Base-by-base conservation (phyloP, 2,797 vertebrate genomes). In the Channa striata region DNA sequence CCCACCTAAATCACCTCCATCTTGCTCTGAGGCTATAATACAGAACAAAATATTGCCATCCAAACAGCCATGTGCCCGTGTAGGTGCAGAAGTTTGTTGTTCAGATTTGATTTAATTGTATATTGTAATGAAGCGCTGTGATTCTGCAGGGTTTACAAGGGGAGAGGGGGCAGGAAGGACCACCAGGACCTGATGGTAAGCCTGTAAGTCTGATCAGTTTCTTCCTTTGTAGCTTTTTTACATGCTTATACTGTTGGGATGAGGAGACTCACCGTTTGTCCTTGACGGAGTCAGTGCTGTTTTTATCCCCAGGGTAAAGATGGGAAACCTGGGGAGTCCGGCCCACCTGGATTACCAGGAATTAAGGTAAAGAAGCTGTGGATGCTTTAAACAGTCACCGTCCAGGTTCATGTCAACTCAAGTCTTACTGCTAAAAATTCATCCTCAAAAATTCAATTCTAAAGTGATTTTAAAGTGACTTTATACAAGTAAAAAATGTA, bases 121-220 rank as follows among this genome's bases (percentile, higher is more conserved):
- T 36, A 4, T 75, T 1, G 2, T 64, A 48, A 63, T 37, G 8
- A 10, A 16, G 1, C 63, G 17, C 44, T 61, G 61, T 72, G 12
- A 46, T 52, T n/a, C 23, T 14, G 10, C 67, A 96, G 94, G 94
- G 94, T 49, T 77, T 85, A 40, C 82, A 76, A 68, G 94, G 93
- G 11, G 86, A 92, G 40, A 91, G 74, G 52, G 95, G 94, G n/a
- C 75, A 82, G 40, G 78, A 81, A 8, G 95, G 94, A 46, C 82
- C 82, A 21, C 91, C 92, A 16, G 94, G 95, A 60, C 86, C 87
- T 52, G 92, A 93, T 53, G 94, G 94, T 74, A 93, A 94, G 82
- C 90, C 92, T 90, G 95, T 96, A 90, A 95, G 95, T 95, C 80
- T 76, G 17, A 70, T 42, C 53, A 1, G 11, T 62, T 57, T 44